Evolutionary conservation across 2,888 invertebrate genomes (phyloP).

Genomic region (Lasioglossum zephyrum): DNA sequence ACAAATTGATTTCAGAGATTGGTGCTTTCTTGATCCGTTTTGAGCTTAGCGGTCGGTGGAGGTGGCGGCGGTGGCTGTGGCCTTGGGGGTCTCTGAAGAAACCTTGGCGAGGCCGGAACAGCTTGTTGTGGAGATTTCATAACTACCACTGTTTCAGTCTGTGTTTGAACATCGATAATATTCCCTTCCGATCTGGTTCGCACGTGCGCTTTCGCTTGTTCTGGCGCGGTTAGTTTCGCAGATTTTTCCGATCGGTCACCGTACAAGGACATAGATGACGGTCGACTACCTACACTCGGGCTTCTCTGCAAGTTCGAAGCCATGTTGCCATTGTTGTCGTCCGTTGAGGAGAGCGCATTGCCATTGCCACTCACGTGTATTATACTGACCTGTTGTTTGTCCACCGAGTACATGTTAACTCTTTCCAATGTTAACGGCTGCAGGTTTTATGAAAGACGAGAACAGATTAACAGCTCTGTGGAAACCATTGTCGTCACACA

Average conservation of each 20-base stretch:
- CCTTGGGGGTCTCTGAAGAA: constrained; percentile 81
- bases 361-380: constrained; percentile 86
- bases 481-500: neutral
- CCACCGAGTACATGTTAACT: constrained; percentile 90
- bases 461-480: constrained; percentile 20
- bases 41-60: constrained; percentile 76
- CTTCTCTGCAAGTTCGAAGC: constrained; percentile 83
- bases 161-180: constrained; percentile 86
- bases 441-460: constrained; percentile 57
- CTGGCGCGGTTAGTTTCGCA: constrained; percentile 76
- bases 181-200: constrained; percentile 87
- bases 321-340: constrained; percentile 80
- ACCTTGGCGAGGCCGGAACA: constrained; percentile 80
- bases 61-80: constrained; percentile 83
- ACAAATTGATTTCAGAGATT: constrained; percentile 76
- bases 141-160: constrained; percentile 78
- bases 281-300: constrained; percentile 82
- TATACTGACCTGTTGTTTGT: constrained; percentile 91
- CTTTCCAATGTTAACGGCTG: constrained; percentile 86
- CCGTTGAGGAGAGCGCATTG: constrained; percentile 56
- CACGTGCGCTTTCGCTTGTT: constrained; percentile 78
- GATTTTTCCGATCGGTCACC: constrained; percentile 78
- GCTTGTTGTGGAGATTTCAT: constrained; percentile 77
- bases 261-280: constrained; percentile 80
- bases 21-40: constrained; percentile 82